Evolutionary conservation across 2,797 vertebrate species (phyloP), one percentile per base, ranked within the genome.

Genomic region (Erethizon dorsatum): DNA sequence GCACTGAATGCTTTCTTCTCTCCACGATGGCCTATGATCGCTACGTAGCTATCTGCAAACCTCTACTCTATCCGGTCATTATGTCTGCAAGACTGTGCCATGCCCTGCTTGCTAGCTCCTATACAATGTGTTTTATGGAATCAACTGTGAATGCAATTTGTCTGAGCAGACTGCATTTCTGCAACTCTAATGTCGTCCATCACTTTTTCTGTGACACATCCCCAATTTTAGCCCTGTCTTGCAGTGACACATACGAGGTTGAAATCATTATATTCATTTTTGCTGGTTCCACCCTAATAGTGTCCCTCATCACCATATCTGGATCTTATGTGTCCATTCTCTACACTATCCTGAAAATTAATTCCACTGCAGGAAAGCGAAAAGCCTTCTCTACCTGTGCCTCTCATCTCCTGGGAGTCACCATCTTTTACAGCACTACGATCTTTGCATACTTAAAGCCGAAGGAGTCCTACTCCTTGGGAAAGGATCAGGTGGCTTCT

Each of bases 171-270:
- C n/a, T n/a, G n/a, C n/a, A n/a, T n/a, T n/a, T n/a, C n/a, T n/a
- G n/a, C n/a, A n/a, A n/a, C n/a, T 96, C 85, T n/a, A 95, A 93
- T n/a, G 4, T 94, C 12, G 91, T 98, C 7, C 37, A 88, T 26
- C 97, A 98, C 54, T 98, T 96, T 73, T 98, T 97, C 54, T 98
- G 98, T 96, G 98, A 98, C 4, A 54, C 78, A 1, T 28, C 93
- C 0, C 96, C 20, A 59, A 59, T 97, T 56, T 61, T 98, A 47
- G 83, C 69, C 0, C 47, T 98, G 31, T 97, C 97, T 5, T 98
- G 97, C 69, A 67, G 33, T 8, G 61, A 96, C 15, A 95, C 54
- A 2, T n/a, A 22, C 0, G 12, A 12, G 2, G n/a, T 3, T 0
- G 80, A 97, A 94, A 47, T 96, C 0, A 83, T 59, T 0, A 91